These are phyloP conservation scores for Heliconius eleuchia DNA, from an alignment of 1,140 invertebrate genomes.

Conservation along the genomic window DNA sequence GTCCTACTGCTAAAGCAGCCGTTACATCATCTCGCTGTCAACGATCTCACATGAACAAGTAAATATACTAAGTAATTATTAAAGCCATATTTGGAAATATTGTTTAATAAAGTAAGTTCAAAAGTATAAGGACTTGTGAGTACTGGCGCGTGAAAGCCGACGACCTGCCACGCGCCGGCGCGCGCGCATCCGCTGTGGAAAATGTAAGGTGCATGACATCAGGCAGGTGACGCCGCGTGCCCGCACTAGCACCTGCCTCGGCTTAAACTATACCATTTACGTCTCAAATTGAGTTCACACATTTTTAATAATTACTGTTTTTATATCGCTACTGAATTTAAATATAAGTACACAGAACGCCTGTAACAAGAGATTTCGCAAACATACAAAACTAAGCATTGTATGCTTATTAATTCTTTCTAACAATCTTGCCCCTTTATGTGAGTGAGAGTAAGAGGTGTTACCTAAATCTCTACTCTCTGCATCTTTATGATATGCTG, in stretches of 20 bases:
- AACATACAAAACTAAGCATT: neutral
- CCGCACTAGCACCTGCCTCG: conserved; percentile 41
- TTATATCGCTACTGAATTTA: neutral
- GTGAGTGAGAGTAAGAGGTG: neutral
- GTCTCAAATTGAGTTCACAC: conserved; percentile 8
- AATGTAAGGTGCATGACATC: conserved; percentile 59
- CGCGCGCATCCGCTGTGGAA: conserved; percentile 60
- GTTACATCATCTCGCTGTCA: neutral
- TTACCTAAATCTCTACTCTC: neutral
- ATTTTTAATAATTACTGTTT: conserved; percentile 10
- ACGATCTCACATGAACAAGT: neutral
- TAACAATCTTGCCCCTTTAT: neutral
- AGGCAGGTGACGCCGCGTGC: conserved; percentile 47
- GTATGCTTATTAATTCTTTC: neutral
- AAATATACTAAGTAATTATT: conserved; percentile 25
- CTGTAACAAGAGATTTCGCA: neutral
- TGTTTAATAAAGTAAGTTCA: conserved; percentile 8
- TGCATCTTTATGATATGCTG: too few species aligned
- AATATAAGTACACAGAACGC: neutral
- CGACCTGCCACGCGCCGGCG: conserved; percentile 61
- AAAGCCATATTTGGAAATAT: conserved; percentile 18
- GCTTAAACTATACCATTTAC: conserved; percentile 6
- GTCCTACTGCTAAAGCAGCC: neutral
- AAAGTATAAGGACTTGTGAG: conserved; percentile 32
- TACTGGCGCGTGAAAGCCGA: conserved; percentile 44